Conservation (phyloP, 2,797 vertebrate genomes). For the Echeneis naucrates region DNA sequence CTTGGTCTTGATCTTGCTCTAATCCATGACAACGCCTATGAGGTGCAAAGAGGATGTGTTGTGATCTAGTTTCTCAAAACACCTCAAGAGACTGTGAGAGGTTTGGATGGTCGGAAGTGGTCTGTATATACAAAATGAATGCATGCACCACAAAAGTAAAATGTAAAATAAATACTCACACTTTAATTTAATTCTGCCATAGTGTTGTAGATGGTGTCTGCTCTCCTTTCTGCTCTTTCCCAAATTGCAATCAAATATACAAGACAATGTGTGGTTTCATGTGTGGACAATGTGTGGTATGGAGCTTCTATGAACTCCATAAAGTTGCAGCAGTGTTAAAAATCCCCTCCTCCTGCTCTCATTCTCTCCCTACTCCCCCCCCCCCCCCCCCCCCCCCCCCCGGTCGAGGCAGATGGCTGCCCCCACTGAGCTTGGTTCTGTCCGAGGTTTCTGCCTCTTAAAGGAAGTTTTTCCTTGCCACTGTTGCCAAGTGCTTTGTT, state of each 20-base stretch:
- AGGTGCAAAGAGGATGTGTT: background rate
- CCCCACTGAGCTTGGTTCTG: too few species aligned
- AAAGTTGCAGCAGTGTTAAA: too few species aligned
- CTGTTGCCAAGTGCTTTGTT: too few species aligned
- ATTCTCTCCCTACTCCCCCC: too few species aligned
- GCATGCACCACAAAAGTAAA: background rate
- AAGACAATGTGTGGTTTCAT: constrained; percentile 28
- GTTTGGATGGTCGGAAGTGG: background rate
- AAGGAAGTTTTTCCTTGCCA: too few species aligned
- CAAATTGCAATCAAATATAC: constrained; percentile 21
- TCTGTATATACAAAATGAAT: constrained; percentile 19
- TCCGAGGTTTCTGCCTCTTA: too few species aligned
- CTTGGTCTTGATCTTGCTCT: background rate
- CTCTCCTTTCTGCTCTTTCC: constrained; percentile 7
- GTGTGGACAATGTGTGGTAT: constrained; percentile 28
- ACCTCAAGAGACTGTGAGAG: background rate
- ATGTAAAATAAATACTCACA: constrained; percentile 13
- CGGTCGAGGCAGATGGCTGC: too few species aligned
- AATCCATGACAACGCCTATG: constrained; percentile 8
- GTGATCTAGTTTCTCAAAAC: constrained; percentile 17
- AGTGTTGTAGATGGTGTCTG: background rate
- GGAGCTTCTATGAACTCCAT: too few species aligned
- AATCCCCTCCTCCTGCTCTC: too few species aligned
- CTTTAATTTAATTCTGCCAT: background rate
- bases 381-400: too few species aligned